Evolutionary conservation across 2,797 vertebrate genomes (phyloP), one percentile per base, ranked within the genome.

Genomic region (Danio jaintianensis): DNA sequence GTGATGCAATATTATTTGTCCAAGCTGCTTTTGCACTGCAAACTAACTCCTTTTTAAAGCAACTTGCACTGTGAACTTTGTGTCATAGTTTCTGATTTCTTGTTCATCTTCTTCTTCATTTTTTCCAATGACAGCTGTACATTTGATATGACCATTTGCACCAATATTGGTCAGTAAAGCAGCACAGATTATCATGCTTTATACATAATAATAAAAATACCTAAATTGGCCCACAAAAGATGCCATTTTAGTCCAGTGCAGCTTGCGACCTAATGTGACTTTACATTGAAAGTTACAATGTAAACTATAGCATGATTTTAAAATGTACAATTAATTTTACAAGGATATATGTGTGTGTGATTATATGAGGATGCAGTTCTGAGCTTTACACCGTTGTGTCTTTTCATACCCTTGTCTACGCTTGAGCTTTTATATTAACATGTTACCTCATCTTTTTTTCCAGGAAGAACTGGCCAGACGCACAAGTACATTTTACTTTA

Each of bases 21-120:
- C 42, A 29, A 53, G 59, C 50, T 80, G 50, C 50, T 56, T 71
- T 56, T 71, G 69, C 52, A 56, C 36, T 56, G 10, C 36, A 40
- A 56, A 42, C 16, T 29, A 58, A 45, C 3, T 6, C 4, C 50
- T 38, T 67, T 68, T 71, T 15, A 6, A 71, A 71, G 11, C 11
- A 53, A 55, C 12, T 71, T 29, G 38, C 4, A 20, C 18, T 71
- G 12, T 15, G 11, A 52, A 5, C 36, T 71, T 40, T 55, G 20
- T 53, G 36, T 50, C 22, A 16, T 7, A 7, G 15, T 36, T 68
- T 68, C 22, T 67, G 20, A 47, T 12, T 4, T 18, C 13, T 50
- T 12, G 4, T n/a, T n/a, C n/a, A n/a, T n/a, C n/a, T n/a, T n/a
- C n/a, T n/a, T n/a, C n/a, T n/a, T n/a, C 18, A 6, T 22, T 66